A percentile compares a stretch with the other conserved stretches of the same genome.
Evolutionary conservation across 2,113 vertebrate species (phyloP).

Genomic region (Corythornis madagascariensis): DNA sequence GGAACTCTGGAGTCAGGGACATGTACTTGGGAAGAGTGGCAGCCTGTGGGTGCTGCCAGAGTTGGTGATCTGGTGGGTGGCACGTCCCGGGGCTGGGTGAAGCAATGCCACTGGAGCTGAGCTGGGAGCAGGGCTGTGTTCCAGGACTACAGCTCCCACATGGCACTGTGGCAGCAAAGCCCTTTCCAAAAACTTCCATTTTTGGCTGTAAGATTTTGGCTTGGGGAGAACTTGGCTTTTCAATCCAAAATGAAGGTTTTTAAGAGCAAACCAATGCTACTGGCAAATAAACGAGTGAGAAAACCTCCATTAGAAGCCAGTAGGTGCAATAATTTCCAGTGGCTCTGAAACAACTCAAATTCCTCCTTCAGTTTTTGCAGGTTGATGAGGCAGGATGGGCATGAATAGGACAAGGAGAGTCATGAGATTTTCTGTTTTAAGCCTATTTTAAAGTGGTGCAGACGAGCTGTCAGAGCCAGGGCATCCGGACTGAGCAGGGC

Average conservation of each 20-base stretch:
- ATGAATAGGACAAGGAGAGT: not conserved
- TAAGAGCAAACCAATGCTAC: not conserved
- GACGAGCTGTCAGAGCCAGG: not conserved
- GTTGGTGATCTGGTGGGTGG: accelerated
- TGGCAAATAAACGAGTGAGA: not conserved
- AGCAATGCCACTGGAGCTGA: not conserved
- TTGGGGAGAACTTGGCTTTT: not conserved
- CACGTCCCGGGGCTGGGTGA: accelerated
- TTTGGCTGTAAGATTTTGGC: not conserved
- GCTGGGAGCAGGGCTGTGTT: accelerated
- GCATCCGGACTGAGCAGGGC: not conserved
- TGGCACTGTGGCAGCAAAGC: not conserved
- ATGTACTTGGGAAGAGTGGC: not conserved
- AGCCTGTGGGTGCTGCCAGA: not conserved
- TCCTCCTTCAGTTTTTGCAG: not conserved
- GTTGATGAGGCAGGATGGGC: not conserved
- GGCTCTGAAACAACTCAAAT: not conserved
- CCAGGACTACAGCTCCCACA: conserved; percentile 3
- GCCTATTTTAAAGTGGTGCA: accelerated
- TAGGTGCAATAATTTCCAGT: not conserved
- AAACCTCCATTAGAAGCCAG: not conserved
- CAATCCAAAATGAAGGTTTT: not conserved
- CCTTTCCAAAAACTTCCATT: not conserved
- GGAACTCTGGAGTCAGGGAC: too few relatives aligned
- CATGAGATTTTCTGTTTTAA: not conserved